Conservation (phyloP, 1,140 invertebrate genomes). For the Euwallacea similis region DNA sequence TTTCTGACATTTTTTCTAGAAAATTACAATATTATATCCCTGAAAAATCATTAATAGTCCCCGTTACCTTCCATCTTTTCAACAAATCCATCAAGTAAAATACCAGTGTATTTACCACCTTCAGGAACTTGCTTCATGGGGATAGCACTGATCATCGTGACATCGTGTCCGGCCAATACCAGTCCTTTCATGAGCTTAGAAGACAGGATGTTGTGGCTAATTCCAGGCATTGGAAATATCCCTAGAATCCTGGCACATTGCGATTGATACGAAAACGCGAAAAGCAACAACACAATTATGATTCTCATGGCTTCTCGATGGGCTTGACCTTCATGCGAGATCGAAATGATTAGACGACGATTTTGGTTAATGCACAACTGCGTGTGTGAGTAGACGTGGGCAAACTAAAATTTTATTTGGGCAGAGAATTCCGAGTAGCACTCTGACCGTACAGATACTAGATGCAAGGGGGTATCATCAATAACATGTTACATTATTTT, state of each 20-base stretch:
- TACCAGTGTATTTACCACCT: slow-evolving; percentile 31
- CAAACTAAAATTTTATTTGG: background rate
- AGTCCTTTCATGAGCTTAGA: slow-evolving; percentile 65
- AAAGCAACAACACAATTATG: background rate
- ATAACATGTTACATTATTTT: too few species aligned
- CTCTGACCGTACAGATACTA: too few species aligned
- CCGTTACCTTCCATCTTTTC: slow-evolving; percentile 18
- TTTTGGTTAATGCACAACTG: background rate
- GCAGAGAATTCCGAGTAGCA: background rate
- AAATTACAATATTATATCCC: background rate
- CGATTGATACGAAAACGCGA: background rate
- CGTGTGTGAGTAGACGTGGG: background rate
- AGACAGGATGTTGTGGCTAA: slow-evolving; percentile 70
- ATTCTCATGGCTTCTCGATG: background rate
- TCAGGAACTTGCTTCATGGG: slow-evolving; percentile 54
- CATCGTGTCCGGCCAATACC: slow-evolving; percentile 63
- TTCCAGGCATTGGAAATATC: slow-evolving; percentile 65
- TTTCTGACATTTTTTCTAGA: background rate
- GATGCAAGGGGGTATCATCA: too few species aligned
- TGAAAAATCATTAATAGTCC: background rate
- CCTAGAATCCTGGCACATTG: slow-evolving; percentile 59
- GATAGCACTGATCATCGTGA: slow-evolving; percentile 70
- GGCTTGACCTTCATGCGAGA: background rate
- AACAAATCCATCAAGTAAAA: slow-evolving; percentile 19
- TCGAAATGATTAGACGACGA: background rate